Evolutionary conservation across 2,888 invertebrate genomes (phyloP).

Genomic region (Latheticus oryzae): DNA sequence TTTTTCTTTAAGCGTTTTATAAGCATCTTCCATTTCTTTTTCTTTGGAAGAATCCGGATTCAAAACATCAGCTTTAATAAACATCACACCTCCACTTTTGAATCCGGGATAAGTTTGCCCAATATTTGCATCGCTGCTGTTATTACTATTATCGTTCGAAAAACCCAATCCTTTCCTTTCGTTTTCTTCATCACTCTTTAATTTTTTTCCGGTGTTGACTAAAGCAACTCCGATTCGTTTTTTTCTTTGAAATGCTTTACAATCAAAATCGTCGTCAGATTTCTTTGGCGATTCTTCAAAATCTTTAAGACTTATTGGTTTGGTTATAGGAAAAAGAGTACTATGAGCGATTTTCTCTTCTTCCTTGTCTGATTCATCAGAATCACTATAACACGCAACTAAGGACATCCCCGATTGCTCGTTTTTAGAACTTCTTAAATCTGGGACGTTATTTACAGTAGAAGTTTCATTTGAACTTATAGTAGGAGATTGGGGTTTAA

Average conservation of each 20-base stretch:
- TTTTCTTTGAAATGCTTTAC: conserved; percentile 70
- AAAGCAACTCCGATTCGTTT: conserved; percentile 68
- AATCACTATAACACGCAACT: conserved; percentile 70
- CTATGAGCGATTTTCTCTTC: conserved; percentile 55
- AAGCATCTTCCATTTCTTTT: conserved; percentile 52
- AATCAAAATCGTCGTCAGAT: conserved; percentile 53
- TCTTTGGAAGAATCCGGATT: conserved; percentile 41
- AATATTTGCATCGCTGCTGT: conserved; percentile 11
- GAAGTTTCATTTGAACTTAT: too few relatives aligned
- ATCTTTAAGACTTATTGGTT: conserved; percentile 62
- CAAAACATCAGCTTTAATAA: conserved; percentile 55
- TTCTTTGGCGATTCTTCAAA: conserved; percentile 48
- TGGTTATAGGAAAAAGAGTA: conserved; percentile 66
- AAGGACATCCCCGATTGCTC: conserved; percentile 62
- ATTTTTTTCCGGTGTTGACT: conserved; percentile 56
- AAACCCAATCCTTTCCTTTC: conserved; percentile 56
- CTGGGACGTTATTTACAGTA: conserved; percentile 41
- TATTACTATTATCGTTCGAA: conserved; percentile 36
- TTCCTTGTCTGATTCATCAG: conserved; percentile 56
- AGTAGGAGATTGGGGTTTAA: not conserved
- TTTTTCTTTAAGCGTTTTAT: conserved; percentile 69
- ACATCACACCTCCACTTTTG: conserved; percentile 63
- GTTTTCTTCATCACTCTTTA: conserved; percentile 41
- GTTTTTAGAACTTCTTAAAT: too few relatives aligned
- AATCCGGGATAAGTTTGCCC: conserved; percentile 58